A percentile compares a stretch with the other conserved stretches of the same genome.
Evolutionary conservation across 2,888 invertebrate species (phyloP).

Genomic region (Pilophorus perplexus): DNA sequence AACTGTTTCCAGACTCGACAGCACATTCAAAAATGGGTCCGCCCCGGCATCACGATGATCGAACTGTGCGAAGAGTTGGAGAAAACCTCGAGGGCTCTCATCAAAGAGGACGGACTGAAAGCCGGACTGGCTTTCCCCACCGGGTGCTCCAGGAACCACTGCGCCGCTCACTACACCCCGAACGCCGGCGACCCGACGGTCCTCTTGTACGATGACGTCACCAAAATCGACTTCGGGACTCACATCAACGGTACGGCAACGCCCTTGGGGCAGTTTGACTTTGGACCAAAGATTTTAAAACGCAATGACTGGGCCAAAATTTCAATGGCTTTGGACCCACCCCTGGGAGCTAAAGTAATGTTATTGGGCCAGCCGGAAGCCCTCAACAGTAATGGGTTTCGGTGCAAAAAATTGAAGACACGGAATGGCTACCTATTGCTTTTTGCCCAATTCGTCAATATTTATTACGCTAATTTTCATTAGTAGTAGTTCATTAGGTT

Average conservation of each 20-base stretch:
- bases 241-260: constrained; percentile 85
- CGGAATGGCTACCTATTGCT: too few relatives aligned
- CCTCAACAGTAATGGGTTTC: too few relatives aligned
- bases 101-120: constrained; percentile 85
- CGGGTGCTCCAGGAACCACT: constrained; percentile 97
- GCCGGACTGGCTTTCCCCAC: constrained; percentile 93
- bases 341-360: too few relatives aligned
- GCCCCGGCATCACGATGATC: constrained; percentile 99
- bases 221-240: constrained; percentile 98
- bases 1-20: constrained; percentile 71
- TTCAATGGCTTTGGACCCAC: too few relatives aligned
- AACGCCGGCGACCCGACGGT: constrained; percentile 97
- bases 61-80: constrained; percentile 97
- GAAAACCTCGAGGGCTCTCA: constrained; percentile 82
- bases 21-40: constrained; percentile 89
- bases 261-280: too few relatives aligned
- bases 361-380: too few relatives aligned
- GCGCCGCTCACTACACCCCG: constrained; percentile 99
- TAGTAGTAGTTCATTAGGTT: too few relatives aligned
- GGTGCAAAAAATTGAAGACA: too few relatives aligned
- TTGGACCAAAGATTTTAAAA: too few relatives aligned
- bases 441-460: too few relatives aligned
- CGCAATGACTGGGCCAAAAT: too few relatives aligned
- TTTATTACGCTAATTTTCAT: too few relatives aligned
- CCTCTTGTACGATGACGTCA: constrained; percentile 91